These are phyloP conservation scores for Brienomyrus brachyistius DNA, from an alignment of 2,113 vertebrate genomes.

Conservation along the genomic window DNA sequence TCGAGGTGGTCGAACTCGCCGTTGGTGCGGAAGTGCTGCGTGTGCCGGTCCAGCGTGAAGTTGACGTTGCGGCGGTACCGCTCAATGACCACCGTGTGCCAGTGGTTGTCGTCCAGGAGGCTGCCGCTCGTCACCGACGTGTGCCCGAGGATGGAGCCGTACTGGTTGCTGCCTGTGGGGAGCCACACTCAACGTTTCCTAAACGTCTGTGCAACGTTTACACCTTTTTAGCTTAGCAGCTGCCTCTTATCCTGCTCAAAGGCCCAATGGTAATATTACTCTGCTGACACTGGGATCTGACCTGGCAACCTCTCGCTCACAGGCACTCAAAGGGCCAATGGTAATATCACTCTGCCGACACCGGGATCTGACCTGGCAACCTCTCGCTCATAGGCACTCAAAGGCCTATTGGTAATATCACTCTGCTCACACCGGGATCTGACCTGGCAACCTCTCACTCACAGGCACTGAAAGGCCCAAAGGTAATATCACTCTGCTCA, in stretches of 20 bases:
- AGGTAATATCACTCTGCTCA: no score
- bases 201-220: neutral
- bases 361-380: no score
- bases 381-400: neutral
- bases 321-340: neutral
- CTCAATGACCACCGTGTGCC: slow-evolving; percentile 84
- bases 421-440: no score
- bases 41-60: slow-evolving; percentile 84
- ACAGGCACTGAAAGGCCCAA: neutral
- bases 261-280: neutral
- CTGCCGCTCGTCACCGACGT: slow-evolving; percentile 81
- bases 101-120: slow-evolving; percentile 90
- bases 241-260: neutral
- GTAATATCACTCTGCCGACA: no score
- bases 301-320: no score
- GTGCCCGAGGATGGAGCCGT: slow-evolving; percentile 88
- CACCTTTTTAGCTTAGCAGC: neutral
- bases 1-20: slow-evolving; percentile 95
- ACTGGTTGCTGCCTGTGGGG: slow-evolving; percentile 86
- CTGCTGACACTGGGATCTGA: no score
- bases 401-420: no score
- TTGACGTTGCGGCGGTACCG: slow-evolving; percentile 86
- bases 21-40: slow-evolving; percentile 87
- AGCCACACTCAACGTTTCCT: neutral
- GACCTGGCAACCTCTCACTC: no score